These are phyloP conservation scores for Scortum barcoo DNA, from an alignment of 2,113 vertebrate species.

Conservation along the genomic window DNA sequence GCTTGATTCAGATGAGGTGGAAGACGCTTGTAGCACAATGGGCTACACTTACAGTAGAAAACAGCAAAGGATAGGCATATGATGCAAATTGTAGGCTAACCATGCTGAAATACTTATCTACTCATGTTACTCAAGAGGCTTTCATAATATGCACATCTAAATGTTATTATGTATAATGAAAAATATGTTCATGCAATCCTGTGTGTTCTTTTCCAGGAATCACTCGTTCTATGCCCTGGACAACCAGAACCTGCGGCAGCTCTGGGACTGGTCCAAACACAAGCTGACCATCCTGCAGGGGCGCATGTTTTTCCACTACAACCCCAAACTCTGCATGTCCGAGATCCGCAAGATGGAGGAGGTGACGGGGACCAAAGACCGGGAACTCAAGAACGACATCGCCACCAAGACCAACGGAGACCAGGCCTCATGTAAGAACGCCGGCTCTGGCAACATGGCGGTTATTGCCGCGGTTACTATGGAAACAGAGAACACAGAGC, in stretches of 20 bases:
- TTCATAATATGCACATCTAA: slow-evolving; percentile 1
- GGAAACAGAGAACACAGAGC: slow-evolving; percentile 29
- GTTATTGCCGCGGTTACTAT: slow-evolving; percentile 34
- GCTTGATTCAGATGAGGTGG: slow-evolving; percentile 40
- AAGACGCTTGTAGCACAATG: slow-evolving; percentile 40
- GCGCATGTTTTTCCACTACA: slow-evolving; percentile 96
- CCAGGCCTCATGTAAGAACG: slow-evolving; percentile 94
- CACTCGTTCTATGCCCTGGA: slow-evolving; percentile 97
- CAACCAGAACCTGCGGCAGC: slow-evolving; percentile 97
- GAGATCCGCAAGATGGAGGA: slow-evolving; percentile 96
- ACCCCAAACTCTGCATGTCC: slow-evolving; percentile 94
- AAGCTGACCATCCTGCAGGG: slow-evolving; percentile 92
- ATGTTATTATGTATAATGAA: slow-evolving; percentile 19
- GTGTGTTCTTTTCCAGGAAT: slow-evolving; percentile 83
- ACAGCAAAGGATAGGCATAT: slow-evolving; percentile 6
- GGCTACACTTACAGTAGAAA: slow-evolving; percentile 24
- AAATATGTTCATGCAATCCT: slow-evolving; percentile 20
- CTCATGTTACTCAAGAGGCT: slow-evolving; percentile 22
- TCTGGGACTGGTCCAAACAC: slow-evolving; percentile 99
- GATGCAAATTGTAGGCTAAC: slow-evolving; percentile 42
- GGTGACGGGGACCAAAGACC: slow-evolving; percentile 90
- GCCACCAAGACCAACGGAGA: slow-evolving; percentile 94
- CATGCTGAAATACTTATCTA: slow-evolving; percentile 24
- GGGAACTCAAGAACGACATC: slow-evolving; percentile 91
- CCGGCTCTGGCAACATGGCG: not conserved